Conservation (phyloP, 2,113 vertebrate species). For the Aythya baeri region DNA sequence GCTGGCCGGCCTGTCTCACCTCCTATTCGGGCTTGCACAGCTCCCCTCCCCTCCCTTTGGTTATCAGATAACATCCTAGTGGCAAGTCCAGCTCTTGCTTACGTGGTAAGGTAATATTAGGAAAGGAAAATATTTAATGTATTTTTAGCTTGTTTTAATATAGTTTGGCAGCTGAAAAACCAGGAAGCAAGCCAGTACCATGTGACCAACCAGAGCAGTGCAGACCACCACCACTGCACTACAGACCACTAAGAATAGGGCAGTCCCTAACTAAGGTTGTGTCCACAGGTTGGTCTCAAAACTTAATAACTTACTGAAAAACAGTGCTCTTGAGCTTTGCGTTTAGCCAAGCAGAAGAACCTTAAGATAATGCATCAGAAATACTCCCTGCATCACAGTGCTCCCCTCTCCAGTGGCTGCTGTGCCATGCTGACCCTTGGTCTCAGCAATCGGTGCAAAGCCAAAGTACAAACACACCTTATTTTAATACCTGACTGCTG, state of each 20-base stretch:
- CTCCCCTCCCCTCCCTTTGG: slow-evolving; percentile 13
- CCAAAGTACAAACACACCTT: not conserved
- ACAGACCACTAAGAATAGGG: not conserved
- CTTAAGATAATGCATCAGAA: not conserved
- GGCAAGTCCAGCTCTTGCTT: slow-evolving; percentile 57
- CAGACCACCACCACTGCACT: not conserved
- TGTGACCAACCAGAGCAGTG: not conserved
- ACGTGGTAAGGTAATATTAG: slow-evolving; percentile 69
- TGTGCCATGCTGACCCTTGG: not conserved
- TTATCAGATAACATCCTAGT: slow-evolving; percentile 68
- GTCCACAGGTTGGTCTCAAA: not conserved
- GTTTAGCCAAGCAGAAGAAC: not conserved
- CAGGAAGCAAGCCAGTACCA: slow-evolving; percentile 54
- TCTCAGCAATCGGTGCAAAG: not conserved
- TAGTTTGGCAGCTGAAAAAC: slow-evolving; percentile 70
- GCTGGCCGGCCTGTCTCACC: not conserved
- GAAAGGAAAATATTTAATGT: slow-evolving; percentile 76
- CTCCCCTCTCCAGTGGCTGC: not conserved
- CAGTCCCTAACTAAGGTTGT: not conserved
- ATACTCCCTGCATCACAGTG: not conserved
- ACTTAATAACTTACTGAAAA: not conserved
- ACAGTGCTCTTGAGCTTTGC: not conserved
- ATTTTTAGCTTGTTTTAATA: slow-evolving; percentile 75
- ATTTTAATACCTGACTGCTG: not conserved
- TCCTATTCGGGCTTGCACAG: not conserved